Evolutionary conservation across 1,140 invertebrate species (phyloP), one percentile per base, ranked within the genome.

Genomic region (Danaus plexippus): DNA sequence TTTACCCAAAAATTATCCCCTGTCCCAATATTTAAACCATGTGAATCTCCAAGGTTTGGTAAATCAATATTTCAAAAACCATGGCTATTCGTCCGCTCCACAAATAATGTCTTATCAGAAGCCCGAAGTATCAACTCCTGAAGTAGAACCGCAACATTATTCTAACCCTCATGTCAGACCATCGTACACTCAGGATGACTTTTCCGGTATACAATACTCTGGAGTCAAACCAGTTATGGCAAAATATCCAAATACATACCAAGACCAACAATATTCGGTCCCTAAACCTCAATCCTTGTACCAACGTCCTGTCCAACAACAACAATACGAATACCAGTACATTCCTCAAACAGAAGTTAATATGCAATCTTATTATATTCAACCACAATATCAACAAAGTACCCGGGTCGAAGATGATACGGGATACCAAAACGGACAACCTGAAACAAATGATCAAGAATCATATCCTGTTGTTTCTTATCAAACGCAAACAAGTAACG

Each of bases 1-100:
- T 68, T 66, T 89, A 58, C 89, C 89, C 6, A 69, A 86, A 22
- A 85, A 78, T 60, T 87, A 90, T 74, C 88, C 89, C 4, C 70
- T 88, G 40, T 88, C 89, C 1, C 75, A 81, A 48, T 76, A 78
- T 57, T 77, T 90, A 32, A 90, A 89, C 58, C 84, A 82, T 57
- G 76, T 89, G 3, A 88, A 90, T 63, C 69, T 90, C 5, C 88
- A 87, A 65, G 73, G 75, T 47, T 57, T 87, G 11, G 84, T 87
- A 11, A 84, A 85, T 57, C 72, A 82, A 63, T 87, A 87, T 64
- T 87, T 85, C 52, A 76, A 74, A 60, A 87, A 85, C 58, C 73
- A 77, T 50, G 84, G 84, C 8, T 84, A 74, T 62, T 61, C 73
- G 10, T 65, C 57, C 68, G 79, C 74, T n/a, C 84, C 84, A 52